Evolutionary conservation across 2,797 vertebrate genomes (phyloP).

Genomic region (Tapera naevia): DNA sequence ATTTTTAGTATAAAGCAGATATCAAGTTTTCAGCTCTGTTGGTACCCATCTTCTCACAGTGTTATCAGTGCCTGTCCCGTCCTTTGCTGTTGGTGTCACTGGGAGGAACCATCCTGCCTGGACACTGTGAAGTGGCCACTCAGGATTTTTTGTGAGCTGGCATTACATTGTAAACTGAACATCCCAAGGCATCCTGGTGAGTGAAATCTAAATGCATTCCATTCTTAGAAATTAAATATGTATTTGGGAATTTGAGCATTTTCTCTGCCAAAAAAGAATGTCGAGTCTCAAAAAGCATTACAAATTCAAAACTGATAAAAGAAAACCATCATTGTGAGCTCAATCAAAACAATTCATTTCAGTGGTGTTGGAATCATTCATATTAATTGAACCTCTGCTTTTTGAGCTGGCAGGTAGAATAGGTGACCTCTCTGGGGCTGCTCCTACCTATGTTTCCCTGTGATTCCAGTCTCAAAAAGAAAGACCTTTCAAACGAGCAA

Average conservation of each 20-base stretch:
- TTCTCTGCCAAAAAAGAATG: not conserved
- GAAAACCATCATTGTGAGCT: not conserved
- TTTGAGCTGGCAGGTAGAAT: not conserved
- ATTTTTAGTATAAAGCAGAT: not conserved
- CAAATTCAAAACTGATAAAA: not conserved
- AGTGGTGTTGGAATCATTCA: not conserved
- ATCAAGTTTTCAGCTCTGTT: not conserved
- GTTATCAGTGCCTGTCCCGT: not conserved
- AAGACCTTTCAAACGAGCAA: slow-evolving; percentile 15
- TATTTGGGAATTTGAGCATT: not conserved
- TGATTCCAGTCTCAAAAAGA: slow-evolving; percentile 28
- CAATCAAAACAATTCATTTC: slow-evolving; percentile 2
- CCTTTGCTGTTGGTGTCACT: not conserved
- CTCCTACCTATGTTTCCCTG: not conserved
- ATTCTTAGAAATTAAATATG: not conserved
- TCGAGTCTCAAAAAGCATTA: not conserved
- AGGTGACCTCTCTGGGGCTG: not conserved
- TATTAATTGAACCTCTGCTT: not conserved
- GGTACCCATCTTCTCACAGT: not conserved
- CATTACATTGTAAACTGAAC: not conserved
- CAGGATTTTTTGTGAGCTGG: not conserved
- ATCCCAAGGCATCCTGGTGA: not conserved
- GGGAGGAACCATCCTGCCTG: not conserved
- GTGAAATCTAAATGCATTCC: not conserved
- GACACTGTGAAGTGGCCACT: not conserved